phyloP scores from a whole-genome alignment of 2,888 invertebrate genomes.

The Creontiades dilutus region DNA sequence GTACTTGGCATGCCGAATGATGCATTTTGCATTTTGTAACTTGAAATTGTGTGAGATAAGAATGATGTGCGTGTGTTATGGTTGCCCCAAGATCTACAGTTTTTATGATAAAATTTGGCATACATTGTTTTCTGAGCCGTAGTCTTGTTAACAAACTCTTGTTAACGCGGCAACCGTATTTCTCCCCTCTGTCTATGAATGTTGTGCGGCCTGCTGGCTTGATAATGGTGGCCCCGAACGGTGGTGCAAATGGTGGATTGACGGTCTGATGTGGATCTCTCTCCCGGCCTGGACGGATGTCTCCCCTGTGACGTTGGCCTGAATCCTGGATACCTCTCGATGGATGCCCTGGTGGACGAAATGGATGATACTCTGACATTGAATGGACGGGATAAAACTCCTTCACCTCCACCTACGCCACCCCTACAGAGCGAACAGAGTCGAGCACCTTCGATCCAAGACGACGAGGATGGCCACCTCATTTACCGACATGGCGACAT shows the following conservation, averaged over 20 bases:
- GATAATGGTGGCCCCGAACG: slow-evolving; percentile 68
- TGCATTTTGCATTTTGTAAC: slow-evolving; percentile 31
- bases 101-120: slow-evolving; percentile 68
- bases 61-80: slow-evolving; percentile 71
- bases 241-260: slow-evolving; percentile 59
- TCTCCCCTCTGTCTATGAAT: slow-evolving; percentile 83
- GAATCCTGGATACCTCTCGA: slow-evolving; percentile 35
- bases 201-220: slow-evolving; percentile 78
- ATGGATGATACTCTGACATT: slow-evolving; percentile 47
- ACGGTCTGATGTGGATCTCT: slow-evolving; percentile 65
- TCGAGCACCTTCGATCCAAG: slow-evolving; percentile 93
- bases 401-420: slow-evolving; percentile 62
- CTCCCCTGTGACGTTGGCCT: not conserved
- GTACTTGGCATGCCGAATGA: slow-evolving; percentile 68
- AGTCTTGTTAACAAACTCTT: slow-evolving; percentile 77
- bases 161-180: slow-evolving; percentile 84
- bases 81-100: slow-evolving; percentile 63
- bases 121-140: slow-evolving; percentile 74
- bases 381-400: slow-evolving; percentile 64
- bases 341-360: slow-evolving; percentile 54
- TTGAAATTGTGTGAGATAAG: slow-evolving; percentile 50
- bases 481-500: slow-evolving; percentile 99
- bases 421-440: slow-evolving; percentile 83
- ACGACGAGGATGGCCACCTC: slow-evolving; percentile 99
- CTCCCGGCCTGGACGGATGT: slow-evolving; percentile 37